Base-by-base conservation (phyloP, 2,113 vertebrate species). In the Antechinus stuartii region DNA sequence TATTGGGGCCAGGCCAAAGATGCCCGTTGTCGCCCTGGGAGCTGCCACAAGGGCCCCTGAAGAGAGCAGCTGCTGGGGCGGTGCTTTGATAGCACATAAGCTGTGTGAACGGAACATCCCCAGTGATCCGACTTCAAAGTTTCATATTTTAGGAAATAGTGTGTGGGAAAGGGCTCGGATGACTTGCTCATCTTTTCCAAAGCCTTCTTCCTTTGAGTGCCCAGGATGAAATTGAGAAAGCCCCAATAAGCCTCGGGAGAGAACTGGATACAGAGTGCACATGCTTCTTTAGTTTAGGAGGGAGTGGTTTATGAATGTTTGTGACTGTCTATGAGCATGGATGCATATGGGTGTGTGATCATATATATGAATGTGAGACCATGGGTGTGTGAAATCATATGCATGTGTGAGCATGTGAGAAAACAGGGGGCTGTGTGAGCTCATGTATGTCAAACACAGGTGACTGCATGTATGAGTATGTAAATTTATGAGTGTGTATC, bases 121-220 rank as follows among this genome's bases (percentile, higher is more conserved):
- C 92, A 50, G 49, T n/a, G 50, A 95, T 96, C 95, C 96, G 94
- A 91, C 94, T 95, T 97, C 90, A 94, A 46, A 91, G 54, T 96
- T 97, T 96, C 30, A 8, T 90, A 93, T 95, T 76, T 97, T 93
- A 89, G 46, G 84, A 96, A 90, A 68, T 89, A 90, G 68, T 92
- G 19, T 46, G 22, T 92, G 68, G 49, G 42, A 12, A 4, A 10
- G 16, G 35, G 9, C 24, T 22, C 9, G 92, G n/a, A 91, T 95
- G 94, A 54, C 93, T 93, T 92, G 96, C 53, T 89, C 89, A 97
- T 94, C 91, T 91, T 84, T 95, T 90, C 91, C 92, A 93, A 14
- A 76, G 12, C 3, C 61, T 76, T 76, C 61, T 35, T 68, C 27
- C 61, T 35, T 14, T 68, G 90, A 94, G 55, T 94, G 91, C 93